These are phyloP conservation scores for Paratrypauchen microcephalus DNA, from an alignment of 2,797 vertebrate genomes.

Conservation along the genomic window DNA sequence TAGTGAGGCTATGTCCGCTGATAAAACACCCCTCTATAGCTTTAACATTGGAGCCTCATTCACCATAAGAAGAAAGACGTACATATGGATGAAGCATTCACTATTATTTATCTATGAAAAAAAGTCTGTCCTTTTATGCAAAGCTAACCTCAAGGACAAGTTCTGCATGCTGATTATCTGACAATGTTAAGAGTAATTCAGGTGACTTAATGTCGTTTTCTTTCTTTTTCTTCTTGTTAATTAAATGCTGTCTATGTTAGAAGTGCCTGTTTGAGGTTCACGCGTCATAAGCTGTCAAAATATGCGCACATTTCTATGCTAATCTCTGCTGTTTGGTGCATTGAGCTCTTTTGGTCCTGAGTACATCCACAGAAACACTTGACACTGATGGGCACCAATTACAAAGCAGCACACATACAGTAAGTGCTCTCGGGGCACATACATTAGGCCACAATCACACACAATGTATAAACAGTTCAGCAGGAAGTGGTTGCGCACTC, in stretches of 20 bases:
- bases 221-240: slow-evolving; percentile 7
- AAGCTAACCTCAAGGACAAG: neutral
- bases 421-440: slow-evolving; percentile 42
- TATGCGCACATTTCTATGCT: slow-evolving; percentile 16
- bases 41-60: neutral
- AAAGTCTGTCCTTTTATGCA: neutral
- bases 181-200: neutral
- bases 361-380: slow-evolving; percentile 49
- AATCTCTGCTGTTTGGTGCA: slow-evolving; percentile 28
- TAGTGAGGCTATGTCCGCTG: too few relatives aligned
- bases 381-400: slow-evolving; percentile 68
- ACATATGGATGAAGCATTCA: neutral
- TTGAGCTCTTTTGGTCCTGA: slow-evolving; percentile 32
- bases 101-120: neutral
- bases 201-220: neutral
- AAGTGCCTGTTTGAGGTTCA: slow-evolving; percentile 14
- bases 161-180: neutral
- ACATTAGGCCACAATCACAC: slow-evolving; percentile 64
- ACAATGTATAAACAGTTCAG: slow-evolving; percentile 56
- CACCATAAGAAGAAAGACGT: too few relatives aligned
- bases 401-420: slow-evolving; percentile 53
- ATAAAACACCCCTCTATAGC: too few relatives aligned
- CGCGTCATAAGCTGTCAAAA: slow-evolving; percentile 1
- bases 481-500: slow-evolving; percentile 64
- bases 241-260: slow-evolving; percentile 6